phyloP scores from a whole-genome alignment of 2,113 vertebrate species.

The Ursus arctos region DNA sequence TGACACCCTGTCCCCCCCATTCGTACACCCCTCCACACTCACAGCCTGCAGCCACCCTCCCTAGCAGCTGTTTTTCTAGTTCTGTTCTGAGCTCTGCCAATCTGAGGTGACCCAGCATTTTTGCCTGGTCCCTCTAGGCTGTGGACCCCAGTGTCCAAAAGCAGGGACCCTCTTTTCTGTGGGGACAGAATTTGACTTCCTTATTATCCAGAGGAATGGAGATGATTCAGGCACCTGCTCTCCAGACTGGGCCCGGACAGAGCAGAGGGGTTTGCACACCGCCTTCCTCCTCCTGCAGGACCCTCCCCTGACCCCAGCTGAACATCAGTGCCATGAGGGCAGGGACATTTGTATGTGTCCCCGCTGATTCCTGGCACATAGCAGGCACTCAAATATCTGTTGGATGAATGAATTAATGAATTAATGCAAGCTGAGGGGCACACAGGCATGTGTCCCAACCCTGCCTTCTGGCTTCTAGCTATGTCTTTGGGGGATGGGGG shows the following conservation, averaged over 20 bases:
- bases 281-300: background rate
- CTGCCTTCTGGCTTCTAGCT: background rate
- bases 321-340: too few species aligned
- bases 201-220: background rate
- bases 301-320: background rate
- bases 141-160: background rate
- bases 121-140: background rate
- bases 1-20: background rate
- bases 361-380: background rate
- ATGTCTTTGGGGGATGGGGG: background rate
- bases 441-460: background rate
- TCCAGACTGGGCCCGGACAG: background rate
- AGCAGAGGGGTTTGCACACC: background rate
- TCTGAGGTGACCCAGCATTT: background rate
- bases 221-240: background rate
- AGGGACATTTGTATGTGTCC: background rate
- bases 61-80: accelerated
- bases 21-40: background rate
- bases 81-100: background rate
- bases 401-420: background rate
- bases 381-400: background rate
- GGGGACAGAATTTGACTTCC: background rate
- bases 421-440: background rate
- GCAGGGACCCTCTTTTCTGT: background rate
- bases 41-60: background rate